Evolutionary conservation across 2,797 vertebrate genomes (phyloP).

Genomic region (Thaleichthys pacificus): DNA sequence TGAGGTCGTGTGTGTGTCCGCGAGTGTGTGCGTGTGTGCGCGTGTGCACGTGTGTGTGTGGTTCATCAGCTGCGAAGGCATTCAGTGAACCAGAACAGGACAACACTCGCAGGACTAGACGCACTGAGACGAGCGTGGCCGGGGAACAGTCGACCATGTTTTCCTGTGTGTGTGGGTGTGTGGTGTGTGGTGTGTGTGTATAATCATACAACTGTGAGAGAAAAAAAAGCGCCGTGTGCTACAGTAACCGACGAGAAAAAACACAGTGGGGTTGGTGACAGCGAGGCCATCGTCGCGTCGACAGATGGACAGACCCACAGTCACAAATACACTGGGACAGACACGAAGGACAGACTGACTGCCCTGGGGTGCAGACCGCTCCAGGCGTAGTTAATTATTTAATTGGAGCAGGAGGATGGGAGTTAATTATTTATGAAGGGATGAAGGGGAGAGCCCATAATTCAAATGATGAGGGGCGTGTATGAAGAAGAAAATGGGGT

Average conservation of each 20-base stretch:
- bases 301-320: neutral
- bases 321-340: neutral
- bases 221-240: neutral
- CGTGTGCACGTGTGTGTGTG: neutral
- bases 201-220: neutral
- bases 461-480: neutral
- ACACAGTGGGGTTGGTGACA: neutral
- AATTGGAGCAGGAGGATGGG: slow-evolving; percentile 15
- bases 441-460: slow-evolving; percentile 8
- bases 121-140: neutral
- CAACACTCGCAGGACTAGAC: neutral
- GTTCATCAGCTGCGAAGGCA: neutral
- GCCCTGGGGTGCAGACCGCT: slow-evolving; percentile 7
- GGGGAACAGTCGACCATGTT: neutral
- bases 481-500: neutral
- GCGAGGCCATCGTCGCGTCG: neutral
- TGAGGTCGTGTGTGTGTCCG: neutral
- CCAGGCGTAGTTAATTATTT: slow-evolving; percentile 15
- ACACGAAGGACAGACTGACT: neutral
- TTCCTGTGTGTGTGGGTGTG: neutral
- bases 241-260: neutral
- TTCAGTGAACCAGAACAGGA: neutral
- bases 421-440: slow-evolving; percentile 13
- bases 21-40: neutral
- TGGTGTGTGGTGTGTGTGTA: neutral